Evolutionary conservation across 23 tunicate genomes (phyloP), one percentile per base, ranked within the genome.

Genomic region (Ascidia mentula): DNA sequence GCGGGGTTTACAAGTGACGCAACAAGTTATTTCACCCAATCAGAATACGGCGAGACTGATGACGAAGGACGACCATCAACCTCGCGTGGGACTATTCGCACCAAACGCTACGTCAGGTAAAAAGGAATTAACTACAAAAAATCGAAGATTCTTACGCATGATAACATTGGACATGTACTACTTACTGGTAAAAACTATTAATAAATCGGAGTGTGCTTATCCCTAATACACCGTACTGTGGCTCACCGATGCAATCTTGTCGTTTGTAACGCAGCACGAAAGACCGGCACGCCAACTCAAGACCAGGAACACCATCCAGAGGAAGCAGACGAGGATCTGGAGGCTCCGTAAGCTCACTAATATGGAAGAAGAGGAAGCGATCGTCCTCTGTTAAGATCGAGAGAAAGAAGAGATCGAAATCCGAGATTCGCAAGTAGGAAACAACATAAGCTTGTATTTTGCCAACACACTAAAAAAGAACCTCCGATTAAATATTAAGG

Each of bases 21-120:
- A 53, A 53, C 65, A 9, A 53, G 65, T 9, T 53, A 53, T 28
- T 3, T 53, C 12, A 9, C 28, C 13, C 7, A 53, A 26, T 53
- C 65, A 1, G 40, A 40, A 9, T 78, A 36, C 28, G 85, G n/a
- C n/a, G n/a, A 81, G 13, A 81, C 85, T 13, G 85, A 81, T 72
- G 40, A 40, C 69, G 85, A 81, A 40, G 32, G 77, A 40, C 65
- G 65, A 5, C 65, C 65, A 20, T 53, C 65, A 28, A 53, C 65
- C 13, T 53, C 65, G 12, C 4, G 65, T 53, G n/a, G n/a, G n/a
- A n/a, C n/a, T n/a, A 26, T 28, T 28, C 65, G 65, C 13, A 53
- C 4, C 28, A 53, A 53, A 28, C 65, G 65, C 7, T 53, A 53
- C 24, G 24, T 53, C 7, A 53, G 65, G 65, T 53, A 5, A 28